These are phyloP conservation scores for Phthorimaea operculella DNA, from an alignment of 1,140 invertebrate species.

Conservation along the genomic window DNA sequence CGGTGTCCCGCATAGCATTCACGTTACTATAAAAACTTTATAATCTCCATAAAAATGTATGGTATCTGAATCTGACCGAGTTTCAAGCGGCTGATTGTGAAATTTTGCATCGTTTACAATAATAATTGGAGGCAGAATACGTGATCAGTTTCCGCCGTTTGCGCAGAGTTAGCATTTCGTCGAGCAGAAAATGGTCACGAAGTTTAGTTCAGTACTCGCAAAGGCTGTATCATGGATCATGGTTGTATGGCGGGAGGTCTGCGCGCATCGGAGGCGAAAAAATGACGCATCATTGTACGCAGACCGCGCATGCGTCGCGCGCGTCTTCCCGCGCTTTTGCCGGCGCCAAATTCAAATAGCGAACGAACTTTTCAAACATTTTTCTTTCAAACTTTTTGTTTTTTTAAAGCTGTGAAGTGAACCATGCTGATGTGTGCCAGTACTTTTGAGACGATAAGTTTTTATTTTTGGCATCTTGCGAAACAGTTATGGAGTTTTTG, in stretches of 20 bases:
- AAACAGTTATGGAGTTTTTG: not conserved
- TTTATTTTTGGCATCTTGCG: not conserved
- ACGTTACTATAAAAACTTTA: too few relatives aligned
- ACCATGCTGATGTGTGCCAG: too few relatives aligned
- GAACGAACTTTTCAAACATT: not conserved
- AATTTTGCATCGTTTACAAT: not conserved
- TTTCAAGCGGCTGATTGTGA: not conserved
- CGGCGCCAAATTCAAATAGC: conserved; percentile 17
- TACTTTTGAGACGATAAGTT: not conserved
- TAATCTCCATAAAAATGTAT: too few relatives aligned
- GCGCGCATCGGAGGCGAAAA: conserved; percentile 15
- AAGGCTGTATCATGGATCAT: conserved; percentile 18
- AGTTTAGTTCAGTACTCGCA: conserved; percentile 13
- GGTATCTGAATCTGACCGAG: too few relatives aligned
- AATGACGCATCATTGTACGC: conserved; percentile 34
- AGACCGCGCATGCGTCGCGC: conserved; percentile 33
- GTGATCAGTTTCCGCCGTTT: not conserved
- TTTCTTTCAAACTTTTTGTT: too few relatives aligned
- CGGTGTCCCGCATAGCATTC: too few relatives aligned
- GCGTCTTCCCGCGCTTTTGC: conserved; percentile 28
- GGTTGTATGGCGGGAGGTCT: conserved; percentile 31
- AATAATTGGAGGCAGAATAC: not conserved
- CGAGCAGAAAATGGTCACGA: conserved; percentile 31
- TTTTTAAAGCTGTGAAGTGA: too few relatives aligned
- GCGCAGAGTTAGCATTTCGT: conserved; percentile 6